Evolutionary conservation across 2,113 vertebrate species (phyloP).

Genomic region (Salvelinus sp.): DNA sequence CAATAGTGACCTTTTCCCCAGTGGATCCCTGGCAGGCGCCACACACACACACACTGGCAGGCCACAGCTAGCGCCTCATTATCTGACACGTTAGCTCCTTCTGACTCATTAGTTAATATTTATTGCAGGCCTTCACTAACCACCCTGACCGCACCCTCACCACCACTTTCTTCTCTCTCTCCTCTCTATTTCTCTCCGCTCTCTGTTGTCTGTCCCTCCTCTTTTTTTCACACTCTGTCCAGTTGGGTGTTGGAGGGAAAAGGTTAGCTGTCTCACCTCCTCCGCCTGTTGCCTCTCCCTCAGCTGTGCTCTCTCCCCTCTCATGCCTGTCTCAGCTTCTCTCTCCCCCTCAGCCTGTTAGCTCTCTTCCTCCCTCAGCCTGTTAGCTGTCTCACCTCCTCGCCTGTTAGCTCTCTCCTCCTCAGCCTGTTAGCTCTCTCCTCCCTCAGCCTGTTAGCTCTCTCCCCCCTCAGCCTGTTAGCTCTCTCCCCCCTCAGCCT

Average conservation of each 20-base stretch:
- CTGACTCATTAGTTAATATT: slow-evolving; percentile 50
- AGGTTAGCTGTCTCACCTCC: slow-evolving; percentile 28
- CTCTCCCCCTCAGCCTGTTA: too few relatives aligned
- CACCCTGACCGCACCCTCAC: slow-evolving; percentile 44
- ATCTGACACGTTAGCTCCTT: slow-evolving; percentile 16
- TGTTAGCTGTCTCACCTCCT: too few relatives aligned
- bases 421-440: too few relatives aligned
- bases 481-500: too few relatives aligned
- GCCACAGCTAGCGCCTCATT: background rate
- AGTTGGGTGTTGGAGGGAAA: slow-evolving; percentile 23
- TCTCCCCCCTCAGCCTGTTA: too few relatives aligned
- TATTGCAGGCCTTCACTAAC: slow-evolving; percentile 28
- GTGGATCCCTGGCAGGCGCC: background rate
- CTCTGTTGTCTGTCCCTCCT: background rate
- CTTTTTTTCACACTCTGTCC: background rate
- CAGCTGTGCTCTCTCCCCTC: too few relatives aligned
- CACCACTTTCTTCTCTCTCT: slow-evolving; percentile 7
- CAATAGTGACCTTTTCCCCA: slow-evolving; percentile 38
- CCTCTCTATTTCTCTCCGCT: background rate
- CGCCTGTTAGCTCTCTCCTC: too few relatives aligned
- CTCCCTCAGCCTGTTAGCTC: too few relatives aligned
- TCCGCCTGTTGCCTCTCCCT: too few relatives aligned
- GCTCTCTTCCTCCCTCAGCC: too few relatives aligned
- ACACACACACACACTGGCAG: background rate
- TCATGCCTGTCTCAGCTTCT: too few relatives aligned